Base-by-base conservation (phyloP, 2,888 invertebrate species). In the Hesperia comma region DNA sequence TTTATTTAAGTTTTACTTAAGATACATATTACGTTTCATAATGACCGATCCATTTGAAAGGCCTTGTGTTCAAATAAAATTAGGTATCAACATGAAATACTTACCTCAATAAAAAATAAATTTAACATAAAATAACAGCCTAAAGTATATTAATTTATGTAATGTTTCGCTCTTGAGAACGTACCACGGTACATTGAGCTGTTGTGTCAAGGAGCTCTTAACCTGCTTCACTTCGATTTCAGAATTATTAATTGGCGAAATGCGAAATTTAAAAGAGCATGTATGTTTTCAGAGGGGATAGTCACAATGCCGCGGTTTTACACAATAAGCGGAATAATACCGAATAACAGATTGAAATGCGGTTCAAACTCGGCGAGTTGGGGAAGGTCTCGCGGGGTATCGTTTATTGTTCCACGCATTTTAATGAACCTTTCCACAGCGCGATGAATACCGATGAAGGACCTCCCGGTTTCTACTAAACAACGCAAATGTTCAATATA, bases 401-500 rank as follows among this genome's bases (percentile, higher is more conserved):
- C 83, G 83, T 85, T 88, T 88, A 90, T 89, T 90, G 86, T 89
- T 83, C 81, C 78, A 77, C 85, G 89, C 85, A 90, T 92, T 90
- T 89, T 89, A 92, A 92, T 91, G 88, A 90, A 86, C 83, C 82
- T 77, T 77, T 77, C 79, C 75, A 78, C 76, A 75, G 77, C 75
- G 77, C 74, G 78, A 82, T 89, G 90, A 90, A 91, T 90, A 86
- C 85, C 84, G 85, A 91, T 88, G 85, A 82, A 84, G 66, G 53
- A 60, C 64, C 56, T 63, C 57, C 26, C 33, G 43, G 19, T 51
- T 19, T n/a, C 21, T 53, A 58, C 66, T 61, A 55, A 61, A 55
- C 64, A 66, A 61, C 54, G 33, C 6, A 8, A 43, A 7, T 46
- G 54, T 43, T 66, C 58, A 66, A 60, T 60, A 54, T 60, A 66